These are phyloP conservation scores for Eutolmus rufibarbis DNA, from an alignment of 2,888 invertebrate genomes.

Conservation along the genomic window DNA sequence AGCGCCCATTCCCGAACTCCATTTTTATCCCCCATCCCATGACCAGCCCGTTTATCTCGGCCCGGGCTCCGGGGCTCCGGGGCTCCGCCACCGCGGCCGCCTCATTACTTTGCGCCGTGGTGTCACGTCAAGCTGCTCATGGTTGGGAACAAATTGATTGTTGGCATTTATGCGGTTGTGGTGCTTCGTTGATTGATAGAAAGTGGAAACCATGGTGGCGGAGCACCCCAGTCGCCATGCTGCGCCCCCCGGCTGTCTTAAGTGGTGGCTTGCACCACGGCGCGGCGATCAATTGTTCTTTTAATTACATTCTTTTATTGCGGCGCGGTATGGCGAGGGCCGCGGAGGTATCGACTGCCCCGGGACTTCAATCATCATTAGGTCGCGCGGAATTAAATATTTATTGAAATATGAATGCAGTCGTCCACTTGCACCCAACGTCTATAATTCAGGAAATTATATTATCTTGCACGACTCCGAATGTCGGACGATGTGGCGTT, in stretches of 20 bases:
- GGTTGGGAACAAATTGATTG: constrained; percentile 14
- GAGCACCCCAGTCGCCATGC: background rate
- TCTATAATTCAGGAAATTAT: background rate
- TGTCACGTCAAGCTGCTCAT: constrained; percentile 9
- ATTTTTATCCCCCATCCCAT: background rate
- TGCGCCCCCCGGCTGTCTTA: background rate
- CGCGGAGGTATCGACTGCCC: background rate
- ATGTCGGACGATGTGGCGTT: background rate
- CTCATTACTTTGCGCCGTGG: constrained; percentile 8
- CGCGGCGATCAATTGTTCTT: background rate
- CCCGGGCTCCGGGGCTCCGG: background rate
- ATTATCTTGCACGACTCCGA: background rate
- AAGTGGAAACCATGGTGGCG: background rate
- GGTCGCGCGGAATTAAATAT: background rate
- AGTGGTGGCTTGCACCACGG: background rate
- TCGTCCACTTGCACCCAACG: background rate
- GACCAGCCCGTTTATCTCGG: background rate
- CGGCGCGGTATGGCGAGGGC: background rate
- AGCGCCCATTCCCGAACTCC: background rate
- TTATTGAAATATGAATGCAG: background rate
- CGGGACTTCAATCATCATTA: background rate
- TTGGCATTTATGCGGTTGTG: background rate
- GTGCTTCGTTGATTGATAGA: background rate
- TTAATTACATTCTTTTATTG: background rate
- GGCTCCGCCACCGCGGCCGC: background rate